Evolutionary conservation across 2,797 vertebrate species (phyloP).

Genomic region (Argyrosomus regius): DNA sequence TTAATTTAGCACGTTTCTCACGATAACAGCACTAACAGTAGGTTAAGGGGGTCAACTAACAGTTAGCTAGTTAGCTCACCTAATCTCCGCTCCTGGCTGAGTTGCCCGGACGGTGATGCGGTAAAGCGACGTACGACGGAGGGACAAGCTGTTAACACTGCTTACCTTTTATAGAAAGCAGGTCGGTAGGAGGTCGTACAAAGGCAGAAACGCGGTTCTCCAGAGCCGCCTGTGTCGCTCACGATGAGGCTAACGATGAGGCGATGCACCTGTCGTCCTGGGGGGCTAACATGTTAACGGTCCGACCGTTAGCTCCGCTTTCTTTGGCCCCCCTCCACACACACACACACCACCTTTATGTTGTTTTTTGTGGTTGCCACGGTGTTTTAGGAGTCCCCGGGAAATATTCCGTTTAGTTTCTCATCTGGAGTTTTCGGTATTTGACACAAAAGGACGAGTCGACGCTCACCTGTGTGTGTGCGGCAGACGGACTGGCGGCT

Average conservation of each 20-base stretch:
- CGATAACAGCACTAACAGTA: accelerated
- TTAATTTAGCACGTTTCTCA: background rate
- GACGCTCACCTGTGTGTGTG: constrained; percentile 43
- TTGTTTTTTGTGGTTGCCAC: too few relatives aligned
- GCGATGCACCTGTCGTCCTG: constrained; percentile 57
- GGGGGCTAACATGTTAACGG: constrained; percentile 34
- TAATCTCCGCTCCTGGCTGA: constrained; percentile 22
- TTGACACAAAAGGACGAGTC: constrained; percentile 22
- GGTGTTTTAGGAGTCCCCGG: constrained; percentile 3
- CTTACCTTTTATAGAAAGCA: constrained; percentile 10
- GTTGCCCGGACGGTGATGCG: background rate
- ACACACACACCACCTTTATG: too few relatives aligned
- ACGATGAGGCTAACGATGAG: background rate
- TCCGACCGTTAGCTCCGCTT: background rate
- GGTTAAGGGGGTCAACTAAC: background rate
- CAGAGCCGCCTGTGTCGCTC: background rate
- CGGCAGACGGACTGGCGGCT: constrained; percentile 3
- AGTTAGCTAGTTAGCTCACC: constrained; percentile 28
- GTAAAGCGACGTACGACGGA: background rate
- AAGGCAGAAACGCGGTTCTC: background rate
- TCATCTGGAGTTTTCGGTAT: constrained; percentile 59
- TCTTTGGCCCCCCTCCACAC: too few relatives aligned
- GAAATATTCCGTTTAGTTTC: constrained; percentile 25
- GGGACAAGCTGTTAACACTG: background rate
- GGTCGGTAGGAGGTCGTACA: background rate